Evolutionary conservation across 2,797 vertebrate species (phyloP).

Genomic region (Lepidocolaptes lacrymiger): DNA sequence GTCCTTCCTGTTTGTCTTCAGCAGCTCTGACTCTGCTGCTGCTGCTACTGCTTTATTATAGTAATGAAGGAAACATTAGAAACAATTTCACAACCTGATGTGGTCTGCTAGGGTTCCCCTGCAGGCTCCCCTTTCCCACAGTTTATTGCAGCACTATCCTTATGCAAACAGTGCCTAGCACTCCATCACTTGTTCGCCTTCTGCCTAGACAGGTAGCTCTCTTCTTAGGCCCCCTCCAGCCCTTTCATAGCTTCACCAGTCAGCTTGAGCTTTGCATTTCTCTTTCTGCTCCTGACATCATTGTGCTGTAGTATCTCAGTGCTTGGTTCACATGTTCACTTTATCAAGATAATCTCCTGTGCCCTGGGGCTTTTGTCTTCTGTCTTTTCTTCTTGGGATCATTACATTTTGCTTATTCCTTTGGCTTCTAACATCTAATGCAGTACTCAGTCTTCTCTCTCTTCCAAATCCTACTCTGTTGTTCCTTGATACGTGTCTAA

Average conservation of each 20-base stretch:
- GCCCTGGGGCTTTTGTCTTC: not conserved
- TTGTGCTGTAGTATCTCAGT: not conserved
- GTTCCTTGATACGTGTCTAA: not conserved
- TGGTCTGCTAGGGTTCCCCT: not conserved
- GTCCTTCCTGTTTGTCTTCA: not conserved
- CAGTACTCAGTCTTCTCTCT: not conserved
- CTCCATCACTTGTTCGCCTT: not conserved
- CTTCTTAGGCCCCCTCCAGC: not conserved
- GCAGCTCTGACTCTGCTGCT: not conserved
- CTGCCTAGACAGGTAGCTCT: not conserved
- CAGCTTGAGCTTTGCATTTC: not conserved
- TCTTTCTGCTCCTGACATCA: not conserved
- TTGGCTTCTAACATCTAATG: not conserved
- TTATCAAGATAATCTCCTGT: not conserved
- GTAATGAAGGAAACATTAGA: not conserved
- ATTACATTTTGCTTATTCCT: not conserved
- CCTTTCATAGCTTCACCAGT: not conserved
- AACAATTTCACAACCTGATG: not conserved
- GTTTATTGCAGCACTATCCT: not conserved
- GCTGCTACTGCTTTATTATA: not conserved
- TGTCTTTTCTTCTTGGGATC: not conserved
- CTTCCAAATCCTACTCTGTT: not conserved
- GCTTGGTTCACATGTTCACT: not conserved
- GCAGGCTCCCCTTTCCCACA: not conserved
- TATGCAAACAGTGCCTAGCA: not conserved